Percentiles rank a stretch among this genome's conserved stretches.
These are phyloP conservation scores for Machaerirhynchus nigripectus DNA, from an alignment of 2,113 vertebrate species.

Conservation along the genomic window DNA sequence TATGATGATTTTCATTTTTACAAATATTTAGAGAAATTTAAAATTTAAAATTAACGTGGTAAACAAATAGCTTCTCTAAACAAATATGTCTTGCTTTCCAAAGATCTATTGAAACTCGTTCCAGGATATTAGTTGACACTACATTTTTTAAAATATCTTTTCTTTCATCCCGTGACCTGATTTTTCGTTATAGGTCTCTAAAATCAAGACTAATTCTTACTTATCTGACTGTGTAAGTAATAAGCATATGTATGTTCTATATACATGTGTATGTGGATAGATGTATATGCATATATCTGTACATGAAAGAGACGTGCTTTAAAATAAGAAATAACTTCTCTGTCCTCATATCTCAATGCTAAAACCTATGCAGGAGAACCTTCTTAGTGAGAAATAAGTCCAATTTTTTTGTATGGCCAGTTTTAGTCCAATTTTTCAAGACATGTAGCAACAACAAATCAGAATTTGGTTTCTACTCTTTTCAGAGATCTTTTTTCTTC, in stretches of 20 bases:
- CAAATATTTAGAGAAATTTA: neutral
- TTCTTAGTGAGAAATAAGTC: neutral
- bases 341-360: neutral
- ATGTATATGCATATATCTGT: neutral
- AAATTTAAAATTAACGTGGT: neutral
- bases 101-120: neutral
- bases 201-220: neutral
- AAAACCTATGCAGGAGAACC: neutral
- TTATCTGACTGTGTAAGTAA: neutral
- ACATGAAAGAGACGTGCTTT: neutral
- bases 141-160: neutral
- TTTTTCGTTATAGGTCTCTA: neutral
- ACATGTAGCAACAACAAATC: neutral
- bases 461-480: neutral
- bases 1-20: neutral
- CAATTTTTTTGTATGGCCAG: neutral
- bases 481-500: neutral
- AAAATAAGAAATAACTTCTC: neutral
- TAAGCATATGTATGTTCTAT: neutral
- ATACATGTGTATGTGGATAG: neutral
- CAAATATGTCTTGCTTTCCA: neutral
- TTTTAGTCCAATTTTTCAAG: neutral
- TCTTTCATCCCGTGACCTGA: neutral
- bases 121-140: neutral
- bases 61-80: neutral